These are phyloP conservation scores for Platorchestia sp. DNA, from an alignment of 1,140 invertebrate genomes.

Conservation along the genomic window DNA sequence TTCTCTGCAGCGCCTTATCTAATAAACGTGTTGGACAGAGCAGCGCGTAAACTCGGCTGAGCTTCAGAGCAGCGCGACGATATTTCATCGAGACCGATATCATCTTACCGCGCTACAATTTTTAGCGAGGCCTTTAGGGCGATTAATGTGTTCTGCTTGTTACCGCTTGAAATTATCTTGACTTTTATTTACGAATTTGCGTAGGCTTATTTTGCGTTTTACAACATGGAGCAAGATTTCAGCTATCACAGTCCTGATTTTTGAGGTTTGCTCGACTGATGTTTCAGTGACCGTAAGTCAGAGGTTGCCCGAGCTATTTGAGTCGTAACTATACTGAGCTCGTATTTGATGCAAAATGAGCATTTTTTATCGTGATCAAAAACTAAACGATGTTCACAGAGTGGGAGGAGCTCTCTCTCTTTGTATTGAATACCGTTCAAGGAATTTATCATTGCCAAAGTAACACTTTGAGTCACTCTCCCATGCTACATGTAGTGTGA, in stretches of 20 bases:
- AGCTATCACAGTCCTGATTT: background rate
- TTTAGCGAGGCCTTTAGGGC: background rate
- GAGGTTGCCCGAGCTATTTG: background rate
- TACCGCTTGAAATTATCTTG: background rate
- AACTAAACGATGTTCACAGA: background rate
- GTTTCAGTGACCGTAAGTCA: background rate
- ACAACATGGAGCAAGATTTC: background rate
- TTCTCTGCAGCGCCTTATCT: background rate
- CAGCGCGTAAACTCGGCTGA: background rate
- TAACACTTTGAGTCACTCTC: too few relatives aligned
- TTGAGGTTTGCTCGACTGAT: background rate
- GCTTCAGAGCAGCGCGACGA: background rate
- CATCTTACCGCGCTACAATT: background rate
- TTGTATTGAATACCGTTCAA: too few relatives aligned
- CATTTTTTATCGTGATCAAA: background rate
- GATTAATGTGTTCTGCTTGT: background rate
- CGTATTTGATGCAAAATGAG: background rate
- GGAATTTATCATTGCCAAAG: too few relatives aligned
- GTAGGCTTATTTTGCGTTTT: background rate
- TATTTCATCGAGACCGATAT: background rate
- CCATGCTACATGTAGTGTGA: too few relatives aligned
- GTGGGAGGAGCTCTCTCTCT: background rate
- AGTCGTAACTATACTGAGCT: background rate
- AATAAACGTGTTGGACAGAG: background rate
- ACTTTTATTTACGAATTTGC: background rate